These are phyloP conservation scores for Dryas iulia DNA, from an alignment of 1,140 invertebrate species.

Conservation along the genomic window DNA sequence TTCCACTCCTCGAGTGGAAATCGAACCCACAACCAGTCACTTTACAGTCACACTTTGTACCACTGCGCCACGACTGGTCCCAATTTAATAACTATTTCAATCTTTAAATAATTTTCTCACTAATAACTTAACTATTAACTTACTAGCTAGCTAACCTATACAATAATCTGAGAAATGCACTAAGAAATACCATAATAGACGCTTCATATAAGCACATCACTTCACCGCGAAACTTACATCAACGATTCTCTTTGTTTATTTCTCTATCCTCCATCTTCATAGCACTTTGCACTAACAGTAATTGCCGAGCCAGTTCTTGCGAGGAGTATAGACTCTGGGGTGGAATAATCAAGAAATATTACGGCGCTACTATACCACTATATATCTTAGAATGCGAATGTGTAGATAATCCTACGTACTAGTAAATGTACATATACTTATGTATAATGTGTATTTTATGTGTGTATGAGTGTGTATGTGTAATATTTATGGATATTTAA, in stretches of 20 bases:
- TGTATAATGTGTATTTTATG: neutral
- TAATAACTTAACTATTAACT: neutral
- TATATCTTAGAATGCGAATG: neutral
- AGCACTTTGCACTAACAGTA: slow-evolving; percentile 30
- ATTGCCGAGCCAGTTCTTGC: slow-evolving; percentile 19
- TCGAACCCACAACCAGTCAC: too few species aligned
- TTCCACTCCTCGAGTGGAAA: too few species aligned
- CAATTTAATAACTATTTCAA: too few species aligned
- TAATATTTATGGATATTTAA: too few species aligned
- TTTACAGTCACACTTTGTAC: too few species aligned
- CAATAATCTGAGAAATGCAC: too few species aligned
- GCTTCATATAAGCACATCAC: neutral
- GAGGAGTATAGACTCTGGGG: slow-evolving; percentile 16
- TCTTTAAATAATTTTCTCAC: neutral
- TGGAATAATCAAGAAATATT: slow-evolving; percentile 27
- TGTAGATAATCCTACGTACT: neutral
- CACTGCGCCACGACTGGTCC: too few species aligned
- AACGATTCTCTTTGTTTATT: slow-evolving; percentile 21
- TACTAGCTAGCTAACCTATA: too few species aligned
- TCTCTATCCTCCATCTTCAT: slow-evolving; percentile 19
- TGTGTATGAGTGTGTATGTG: neutral
- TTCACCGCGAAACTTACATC: neutral
- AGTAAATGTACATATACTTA: neutral
- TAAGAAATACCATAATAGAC: neutral
- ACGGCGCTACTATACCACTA: neutral